These are phyloP conservation scores for Lumbricus terrestris DNA, from an alignment of 2,888 invertebrate species.

Conservation along the genomic window DNA sequence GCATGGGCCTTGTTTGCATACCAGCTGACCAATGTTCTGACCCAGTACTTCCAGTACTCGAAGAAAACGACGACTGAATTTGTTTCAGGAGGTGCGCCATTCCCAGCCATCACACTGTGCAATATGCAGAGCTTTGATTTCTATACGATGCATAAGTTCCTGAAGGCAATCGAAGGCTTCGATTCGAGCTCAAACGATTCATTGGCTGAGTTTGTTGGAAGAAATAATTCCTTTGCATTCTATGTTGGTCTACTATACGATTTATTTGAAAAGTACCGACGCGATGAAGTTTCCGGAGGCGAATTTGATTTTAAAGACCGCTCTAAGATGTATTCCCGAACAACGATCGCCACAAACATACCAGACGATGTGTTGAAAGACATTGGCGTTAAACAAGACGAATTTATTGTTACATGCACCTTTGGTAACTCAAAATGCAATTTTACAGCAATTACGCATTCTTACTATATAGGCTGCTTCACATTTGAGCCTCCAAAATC, in stretches of 20 bases:
- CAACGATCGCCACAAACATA: conserved; percentile 38
- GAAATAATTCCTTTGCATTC: conserved; percentile 36
- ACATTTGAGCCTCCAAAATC: conserved; percentile 33
- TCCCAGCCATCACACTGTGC: conserved; percentile 39
- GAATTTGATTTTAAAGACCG: conserved; percentile 27
- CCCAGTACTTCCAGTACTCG: conserved; percentile 36
- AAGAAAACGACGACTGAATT: conserved; percentile 40
- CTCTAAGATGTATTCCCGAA: conserved; percentile 37
- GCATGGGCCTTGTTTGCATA: conserved; percentile 27
- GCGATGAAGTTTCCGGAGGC: conserved; percentile 25
- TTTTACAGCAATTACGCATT: conserved; percentile 35
- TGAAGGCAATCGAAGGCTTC: not conserved
- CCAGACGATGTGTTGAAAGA: conserved; percentile 28
- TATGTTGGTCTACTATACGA: conserved; percentile 33
- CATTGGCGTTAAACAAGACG: conserved; percentile 35
- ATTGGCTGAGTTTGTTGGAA: conserved; percentile 4
- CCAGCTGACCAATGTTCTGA: conserved; percentile 38
- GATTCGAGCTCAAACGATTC: not conserved
- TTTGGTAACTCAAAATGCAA: conserved; percentile 33
- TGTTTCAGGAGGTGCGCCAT: conserved; percentile 37
- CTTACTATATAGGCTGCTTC: conserved; percentile 39
- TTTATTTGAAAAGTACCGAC: conserved; percentile 27
- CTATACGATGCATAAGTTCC: conserved; percentile 31
- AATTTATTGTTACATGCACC: conserved; percentile 37
- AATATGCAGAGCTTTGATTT: conserved; percentile 41